Conservation (phyloP, 2,113 vertebrate species). For the Hoplias malabaricus region DNA sequence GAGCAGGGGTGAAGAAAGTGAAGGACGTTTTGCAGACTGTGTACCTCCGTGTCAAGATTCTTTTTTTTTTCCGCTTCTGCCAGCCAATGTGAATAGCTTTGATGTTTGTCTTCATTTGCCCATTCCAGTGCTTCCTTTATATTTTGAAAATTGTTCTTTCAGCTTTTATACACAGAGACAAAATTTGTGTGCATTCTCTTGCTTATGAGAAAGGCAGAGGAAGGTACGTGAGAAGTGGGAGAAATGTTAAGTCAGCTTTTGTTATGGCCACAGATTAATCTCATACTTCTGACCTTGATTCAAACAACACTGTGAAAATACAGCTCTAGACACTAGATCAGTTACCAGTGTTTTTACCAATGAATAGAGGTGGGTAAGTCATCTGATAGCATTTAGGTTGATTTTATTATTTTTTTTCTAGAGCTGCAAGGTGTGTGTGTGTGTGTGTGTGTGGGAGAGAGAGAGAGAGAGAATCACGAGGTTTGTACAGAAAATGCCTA, state of each 20-base stretch:
- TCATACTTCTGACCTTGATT: slow-evolving; percentile 32
- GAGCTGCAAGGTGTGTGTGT: slow-evolving; percentile 1
- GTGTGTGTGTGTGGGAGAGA: not conserved
- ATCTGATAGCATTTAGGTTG: slow-evolving; percentile 38
- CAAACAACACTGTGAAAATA: slow-evolving; percentile 53
- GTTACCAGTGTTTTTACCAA: slow-evolving; percentile 15
- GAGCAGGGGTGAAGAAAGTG: not conserved
- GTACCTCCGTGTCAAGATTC: not conserved
- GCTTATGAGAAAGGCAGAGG: not conserved
- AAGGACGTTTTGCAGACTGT: not conserved
- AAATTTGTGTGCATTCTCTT: slow-evolving; percentile 43
- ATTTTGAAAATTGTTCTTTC: slow-evolving; percentile 28
- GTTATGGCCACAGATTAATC: not conserved
- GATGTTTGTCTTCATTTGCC: not conserved
- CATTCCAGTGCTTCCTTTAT: not conserved
- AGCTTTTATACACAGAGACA: not conserved
- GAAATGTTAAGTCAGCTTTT: slow-evolving; percentile 17
- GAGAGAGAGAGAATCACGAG: not conserved
- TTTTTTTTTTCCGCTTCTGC: not conserved
- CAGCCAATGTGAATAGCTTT: slow-evolving; percentile 41
- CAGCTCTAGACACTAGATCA: slow-evolving; percentile 14
- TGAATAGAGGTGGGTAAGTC: slow-evolving; percentile 31
- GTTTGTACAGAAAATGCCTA: slow-evolving; percentile 40
- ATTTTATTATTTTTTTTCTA: slow-evolving; percentile 27
- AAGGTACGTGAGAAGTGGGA: not conserved